Conservation (phyloP, 2,888 invertebrate species). For the Melolontha melolontha region DNA sequence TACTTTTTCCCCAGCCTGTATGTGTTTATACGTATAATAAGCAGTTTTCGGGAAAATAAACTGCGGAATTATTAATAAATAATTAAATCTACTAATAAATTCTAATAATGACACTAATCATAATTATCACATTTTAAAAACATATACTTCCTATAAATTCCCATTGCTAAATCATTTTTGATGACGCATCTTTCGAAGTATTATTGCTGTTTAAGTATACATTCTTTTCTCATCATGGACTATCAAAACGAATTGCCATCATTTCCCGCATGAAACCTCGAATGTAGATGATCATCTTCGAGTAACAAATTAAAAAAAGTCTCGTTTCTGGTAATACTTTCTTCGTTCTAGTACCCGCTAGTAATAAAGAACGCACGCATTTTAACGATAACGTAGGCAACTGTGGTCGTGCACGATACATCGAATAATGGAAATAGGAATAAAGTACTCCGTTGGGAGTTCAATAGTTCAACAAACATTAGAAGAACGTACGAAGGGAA, state of each 20-base stretch:
- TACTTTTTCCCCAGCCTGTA: no score
- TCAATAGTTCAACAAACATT: constrained; percentile 34
- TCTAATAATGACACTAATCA: no score
- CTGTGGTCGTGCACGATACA: constrained; percentile 26
- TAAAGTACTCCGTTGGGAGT: constrained; percentile 22
- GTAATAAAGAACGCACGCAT: constrained; percentile 33
- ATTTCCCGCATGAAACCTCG: constrained; percentile 31
- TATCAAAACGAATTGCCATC: constrained; percentile 27
- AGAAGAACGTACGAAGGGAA: neutral
- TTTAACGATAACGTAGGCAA: constrained; percentile 32
- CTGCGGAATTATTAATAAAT: no score
- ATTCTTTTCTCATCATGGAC: constrained; percentile 16
- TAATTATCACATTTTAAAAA: no score
- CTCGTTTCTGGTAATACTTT: constrained; percentile 18
- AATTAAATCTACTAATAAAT: no score
- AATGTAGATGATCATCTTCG: constrained; percentile 29
- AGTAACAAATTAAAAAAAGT: constrained; percentile 15
- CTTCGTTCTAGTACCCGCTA: constrained; percentile 19
- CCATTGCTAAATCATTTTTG: no score
- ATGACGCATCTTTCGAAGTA: no score
- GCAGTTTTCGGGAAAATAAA: no score
- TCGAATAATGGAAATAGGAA: constrained; percentile 32
- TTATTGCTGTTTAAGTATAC: no score
- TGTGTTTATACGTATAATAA: no score
- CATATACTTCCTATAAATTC: no score